Conservation (phyloP, 2,113 vertebrate species). For the Oxygymnocypris stewartii region DNA sequence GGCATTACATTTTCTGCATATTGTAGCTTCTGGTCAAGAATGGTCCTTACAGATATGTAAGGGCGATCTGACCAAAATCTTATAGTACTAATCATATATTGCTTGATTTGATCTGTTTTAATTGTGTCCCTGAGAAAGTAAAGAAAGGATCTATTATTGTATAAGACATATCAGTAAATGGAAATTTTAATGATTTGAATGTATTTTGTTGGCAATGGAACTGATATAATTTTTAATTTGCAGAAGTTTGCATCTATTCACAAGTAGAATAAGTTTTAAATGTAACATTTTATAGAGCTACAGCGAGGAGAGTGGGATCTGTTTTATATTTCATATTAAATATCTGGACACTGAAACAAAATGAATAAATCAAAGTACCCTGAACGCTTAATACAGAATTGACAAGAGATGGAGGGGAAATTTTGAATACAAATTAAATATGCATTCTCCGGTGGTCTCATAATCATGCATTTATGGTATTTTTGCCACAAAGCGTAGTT, state of each 20-base stretch:
- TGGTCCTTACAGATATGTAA: not conserved
- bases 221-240: no score
- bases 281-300: not conserved
- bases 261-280: not conserved
- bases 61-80: not conserved
- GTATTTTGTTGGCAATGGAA: no score
- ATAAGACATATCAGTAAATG: no score
- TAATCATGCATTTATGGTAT: not conserved
- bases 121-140: no score
- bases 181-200: no score
- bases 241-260: not conserved
- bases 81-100: not conserved
- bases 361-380: not conserved
- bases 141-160: no score
- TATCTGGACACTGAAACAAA: not conserved
- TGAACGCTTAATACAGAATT: conserved; percentile 22
- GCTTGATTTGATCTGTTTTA: not conserved
- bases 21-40: not conserved
- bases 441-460: conserved; percentile 10
- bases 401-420: not conserved
- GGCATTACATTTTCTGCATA: not conserved
- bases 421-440: conserved; percentile 16
- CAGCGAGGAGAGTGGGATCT: not conserved
- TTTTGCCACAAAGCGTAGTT: not conserved
- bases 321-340: not conserved